Evolutionary conservation across 2,113 vertebrate genomes (phyloP), one percentile per base, ranked within the genome.

Genomic region (Atlantisia rogersi): DNA sequence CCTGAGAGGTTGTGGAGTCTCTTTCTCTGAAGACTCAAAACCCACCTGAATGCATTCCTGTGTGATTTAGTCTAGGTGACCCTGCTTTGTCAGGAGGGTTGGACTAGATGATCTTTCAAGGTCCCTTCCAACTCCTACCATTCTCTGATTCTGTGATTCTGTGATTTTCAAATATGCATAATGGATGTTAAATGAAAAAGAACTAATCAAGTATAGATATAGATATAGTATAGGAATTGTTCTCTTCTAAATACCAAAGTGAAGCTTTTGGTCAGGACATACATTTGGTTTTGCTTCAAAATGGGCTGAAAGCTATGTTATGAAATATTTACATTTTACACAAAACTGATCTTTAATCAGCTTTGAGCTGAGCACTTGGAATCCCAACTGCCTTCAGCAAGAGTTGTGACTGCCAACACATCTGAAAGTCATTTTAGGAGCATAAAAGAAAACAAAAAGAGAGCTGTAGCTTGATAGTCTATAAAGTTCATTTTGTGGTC

Each of bases 291-390:
- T 83, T 60, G 11, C 32, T 80, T 83, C 86, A 86, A 71, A 92
- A 77, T 12, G 42, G 15, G 15, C 26, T 93, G 74, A 91, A 68
- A 87, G 24, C 12, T 89, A 37, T 17, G 24, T 37, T 75, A 88
- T 79, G 69, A 87, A 95, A 95, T 89, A 84, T 94, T 95, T 86
- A 91, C 7, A 28, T 94, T 90, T 94, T 63, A 91, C 76, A 75
- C 20, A 68, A 81, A 94, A 29, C 39, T 64, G 58, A 73, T 84
- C 65, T 86, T 84, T 87, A 94, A 92, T 94, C 64, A 93, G 35
- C 52, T 92, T 78, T 64, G 42, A 81, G 68, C 82, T 35, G 56
- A 88, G 53, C 18, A 56, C 48, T 81, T 88, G 42, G 32, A 60
- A 80, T 67, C 73, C 32, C 42, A 86, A 29, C 39, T 60, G 73